These are phyloP conservation scores for Steatocranus sp. DNA, from an alignment of 2,797 vertebrate genomes.

Conservation along the genomic window DNA sequence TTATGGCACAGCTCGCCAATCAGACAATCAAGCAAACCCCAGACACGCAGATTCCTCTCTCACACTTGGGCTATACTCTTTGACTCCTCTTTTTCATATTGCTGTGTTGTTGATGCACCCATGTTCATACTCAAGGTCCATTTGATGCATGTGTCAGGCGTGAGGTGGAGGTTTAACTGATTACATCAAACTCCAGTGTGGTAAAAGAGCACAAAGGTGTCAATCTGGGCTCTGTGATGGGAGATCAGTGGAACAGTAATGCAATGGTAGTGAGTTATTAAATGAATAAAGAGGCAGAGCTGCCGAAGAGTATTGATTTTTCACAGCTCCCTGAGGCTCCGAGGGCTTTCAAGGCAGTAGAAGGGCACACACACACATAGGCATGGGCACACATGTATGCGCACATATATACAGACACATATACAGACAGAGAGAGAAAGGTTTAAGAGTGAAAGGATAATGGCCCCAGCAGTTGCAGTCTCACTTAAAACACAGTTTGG, in stretches of 20 bases:
- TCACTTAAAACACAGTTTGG: constrained; percentile 79
- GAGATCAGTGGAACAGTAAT: constrained; percentile 80
- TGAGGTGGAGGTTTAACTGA: constrained; percentile 76
- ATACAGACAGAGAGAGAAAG: constrained; percentile 65
- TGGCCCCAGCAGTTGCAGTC: constrained; percentile 77
- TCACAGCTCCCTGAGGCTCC: constrained; percentile 78
- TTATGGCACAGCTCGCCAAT: not conserved
- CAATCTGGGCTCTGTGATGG: constrained; percentile 77
- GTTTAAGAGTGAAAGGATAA: constrained; percentile 80
- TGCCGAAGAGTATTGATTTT: constrained; percentile 83
- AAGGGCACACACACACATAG: constrained; percentile 65
- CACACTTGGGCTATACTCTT: constrained; percentile 45
- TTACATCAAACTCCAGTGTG: constrained; percentile 79
- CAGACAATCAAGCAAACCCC: constrained; percentile 22
- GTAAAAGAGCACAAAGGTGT: constrained; percentile 77
- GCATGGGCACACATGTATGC: constrained; percentile 60
- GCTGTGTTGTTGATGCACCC: constrained; percentile 67
- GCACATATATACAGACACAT: constrained; percentile 64
- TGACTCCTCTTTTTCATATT: constrained; percentile 74
- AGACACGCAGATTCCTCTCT: constrained; percentile 30
- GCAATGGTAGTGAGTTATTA: constrained; percentile 83
- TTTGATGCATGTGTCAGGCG: constrained; percentile 73
- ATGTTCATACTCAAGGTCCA: constrained; percentile 70
- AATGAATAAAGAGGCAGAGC: constrained; percentile 82
- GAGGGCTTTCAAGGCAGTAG: constrained; percentile 76